phyloP scores from a whole-genome alignment of 1,140 invertebrate genomes.

The Drosophila prosaltans region DNA sequence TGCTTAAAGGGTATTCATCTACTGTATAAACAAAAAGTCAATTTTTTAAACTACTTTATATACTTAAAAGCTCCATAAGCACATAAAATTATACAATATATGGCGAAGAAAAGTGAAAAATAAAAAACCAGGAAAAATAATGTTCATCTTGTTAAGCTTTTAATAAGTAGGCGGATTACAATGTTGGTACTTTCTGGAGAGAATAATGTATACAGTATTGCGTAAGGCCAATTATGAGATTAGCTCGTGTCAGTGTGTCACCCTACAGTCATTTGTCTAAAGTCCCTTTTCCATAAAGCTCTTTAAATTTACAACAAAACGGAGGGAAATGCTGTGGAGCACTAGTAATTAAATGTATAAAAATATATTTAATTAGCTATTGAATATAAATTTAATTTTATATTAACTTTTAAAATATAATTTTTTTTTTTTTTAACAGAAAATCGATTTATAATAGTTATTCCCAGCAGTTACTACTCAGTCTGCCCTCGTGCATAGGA shows the following conservation, averaged over 20 bases:
- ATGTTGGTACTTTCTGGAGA: background rate
- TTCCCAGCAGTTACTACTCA: no score
- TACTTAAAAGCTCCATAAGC: background rate
- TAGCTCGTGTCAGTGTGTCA: background rate
- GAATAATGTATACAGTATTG: background rate
- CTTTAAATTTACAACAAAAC: background rate
- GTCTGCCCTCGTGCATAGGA: no score
- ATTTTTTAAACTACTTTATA: slow-evolving; percentile 2
- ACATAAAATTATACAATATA: background rate
- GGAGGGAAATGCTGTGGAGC: background rate
- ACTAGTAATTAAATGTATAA: no score
- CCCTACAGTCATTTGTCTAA: background rate
- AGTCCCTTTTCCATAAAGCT: background rate
- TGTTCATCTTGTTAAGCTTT: slow-evolving; percentile 6
- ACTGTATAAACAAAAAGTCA: no score
- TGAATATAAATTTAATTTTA: no score
- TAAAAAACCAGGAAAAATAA: background rate
- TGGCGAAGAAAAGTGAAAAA: background rate
- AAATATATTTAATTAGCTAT: no score
- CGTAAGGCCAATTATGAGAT: slow-evolving; percentile 4
- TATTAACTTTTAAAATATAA: no score
- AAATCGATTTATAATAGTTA: no score
- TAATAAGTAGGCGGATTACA: slow-evolving; percentile 9
- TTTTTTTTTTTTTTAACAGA: no score
- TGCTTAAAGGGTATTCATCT: no score